These are phyloP conservation scores for Agrochola lota DNA, from an alignment of 2,888 invertebrate species.

Conservation along the genomic window DNA sequence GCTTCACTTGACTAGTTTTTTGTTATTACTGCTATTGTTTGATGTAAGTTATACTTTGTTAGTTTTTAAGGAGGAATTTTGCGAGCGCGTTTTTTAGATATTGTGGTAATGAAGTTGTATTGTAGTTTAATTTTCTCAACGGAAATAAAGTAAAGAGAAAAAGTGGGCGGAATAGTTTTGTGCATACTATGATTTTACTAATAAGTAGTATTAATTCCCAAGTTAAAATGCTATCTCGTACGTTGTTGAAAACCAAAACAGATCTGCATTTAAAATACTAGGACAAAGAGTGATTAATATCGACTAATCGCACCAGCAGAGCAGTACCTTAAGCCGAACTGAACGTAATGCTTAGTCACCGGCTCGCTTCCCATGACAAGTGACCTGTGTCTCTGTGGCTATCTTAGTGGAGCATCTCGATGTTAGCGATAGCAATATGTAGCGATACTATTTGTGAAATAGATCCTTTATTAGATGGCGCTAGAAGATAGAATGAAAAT, in stretches of 20 bases:
- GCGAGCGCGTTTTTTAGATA: conserved; percentile 51
- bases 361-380: conserved; percentile 79
- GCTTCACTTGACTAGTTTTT: conserved; percentile 82
- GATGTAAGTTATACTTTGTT: conserved; percentile 82
- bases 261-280: neutral
- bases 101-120: neutral
- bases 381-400: conserved; percentile 67
- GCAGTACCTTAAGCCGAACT: conserved; percentile 68
- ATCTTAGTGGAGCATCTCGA: conserved; percentile 70
- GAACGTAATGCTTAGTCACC: conserved; percentile 74
- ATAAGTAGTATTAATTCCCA: neutral
- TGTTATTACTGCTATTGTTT: conserved; percentile 87
- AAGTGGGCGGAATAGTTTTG: neutral
- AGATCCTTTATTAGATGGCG: conserved; percentile 41
- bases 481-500: neutral
- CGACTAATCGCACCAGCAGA: conserved; percentile 41
- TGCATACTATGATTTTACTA: neutral
- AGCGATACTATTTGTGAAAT: conserved; percentile 47
- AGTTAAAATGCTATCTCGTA: neutral
- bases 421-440: conserved; percentile 58
- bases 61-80: conserved; percentile 71
- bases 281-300: neutral
- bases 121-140: neutral
- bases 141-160: too few relatives aligned
- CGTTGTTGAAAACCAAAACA: neutral